Evolutionary conservation across 2,888 invertebrate species (phyloP).

Genomic region (Lochmaea capreae): DNA sequence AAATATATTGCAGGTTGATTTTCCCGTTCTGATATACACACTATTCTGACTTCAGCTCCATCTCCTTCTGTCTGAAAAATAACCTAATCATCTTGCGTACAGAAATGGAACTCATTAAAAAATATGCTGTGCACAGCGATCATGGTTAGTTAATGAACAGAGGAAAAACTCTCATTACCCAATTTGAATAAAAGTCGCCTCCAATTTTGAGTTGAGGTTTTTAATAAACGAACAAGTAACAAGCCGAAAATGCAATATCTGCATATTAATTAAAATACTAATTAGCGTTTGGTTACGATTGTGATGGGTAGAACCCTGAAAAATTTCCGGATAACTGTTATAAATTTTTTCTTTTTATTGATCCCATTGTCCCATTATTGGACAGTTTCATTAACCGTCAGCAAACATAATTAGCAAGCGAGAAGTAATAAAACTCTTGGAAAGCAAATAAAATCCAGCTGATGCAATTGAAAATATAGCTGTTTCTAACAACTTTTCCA

Average conservation of each 20-base stretch:
- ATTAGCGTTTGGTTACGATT: background rate
- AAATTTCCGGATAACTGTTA: conserved; percentile 5
- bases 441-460: conserved; percentile 22
- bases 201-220: background rate
- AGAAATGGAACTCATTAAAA: no score
- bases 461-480: conserved; percentile 18
- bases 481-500: conserved; percentile 4
- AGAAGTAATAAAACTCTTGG: conserved; percentile 21
- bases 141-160: no score
- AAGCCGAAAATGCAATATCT: background rate
- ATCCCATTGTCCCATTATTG: conserved; percentile 8
- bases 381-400: conserved; percentile 17
- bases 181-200: background rate
- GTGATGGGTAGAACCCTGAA: background rate
- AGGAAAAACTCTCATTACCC: background rate
- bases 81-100: no score
- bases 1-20: no score
- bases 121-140: no score
- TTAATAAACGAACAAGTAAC: background rate
- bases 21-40: no score
- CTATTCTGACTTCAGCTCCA: no score
- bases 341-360: conserved; percentile 16
- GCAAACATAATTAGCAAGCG: conserved; percentile 26
- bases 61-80: no score
- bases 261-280: background rate